phyloP scores from a whole-genome alignment of 2,797 vertebrate species.

The Muscicapa comitata region DNA sequence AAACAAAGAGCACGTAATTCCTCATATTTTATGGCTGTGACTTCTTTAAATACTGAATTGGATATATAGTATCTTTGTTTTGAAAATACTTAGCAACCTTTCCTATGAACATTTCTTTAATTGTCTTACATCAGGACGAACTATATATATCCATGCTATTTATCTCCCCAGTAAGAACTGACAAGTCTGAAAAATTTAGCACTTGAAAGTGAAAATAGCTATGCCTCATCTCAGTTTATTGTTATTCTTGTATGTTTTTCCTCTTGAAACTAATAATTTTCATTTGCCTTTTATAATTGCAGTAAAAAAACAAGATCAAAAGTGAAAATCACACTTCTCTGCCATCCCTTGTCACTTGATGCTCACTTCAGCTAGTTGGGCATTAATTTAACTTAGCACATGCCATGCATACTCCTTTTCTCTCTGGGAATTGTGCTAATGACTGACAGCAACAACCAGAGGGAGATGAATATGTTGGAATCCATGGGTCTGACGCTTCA shows the following conservation, averaged over 20 bases:
- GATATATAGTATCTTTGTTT: not conserved
- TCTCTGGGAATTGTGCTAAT: not conserved
- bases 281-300: not conserved
- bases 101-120: not conserved
- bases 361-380: not conserved
- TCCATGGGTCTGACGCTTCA: accelerated
- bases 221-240: not conserved
- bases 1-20: not conserved
- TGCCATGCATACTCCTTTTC: accelerated
- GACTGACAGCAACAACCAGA: not conserved
- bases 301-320: not conserved
- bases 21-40: not conserved
- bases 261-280: not conserved
- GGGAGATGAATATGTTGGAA: not conserved
- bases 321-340: not conserved
- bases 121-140: not conserved
- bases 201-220: not conserved
- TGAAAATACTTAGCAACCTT: not conserved
- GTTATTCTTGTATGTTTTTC: not conserved
- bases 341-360: not conserved
- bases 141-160: not conserved
- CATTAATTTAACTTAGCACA: not conserved
- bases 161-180: not conserved
- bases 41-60: not conserved
- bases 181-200: not conserved